Conservation (phyloP, 2,113 vertebrate genomes). For the Hypomesus transpacificus region DNA sequence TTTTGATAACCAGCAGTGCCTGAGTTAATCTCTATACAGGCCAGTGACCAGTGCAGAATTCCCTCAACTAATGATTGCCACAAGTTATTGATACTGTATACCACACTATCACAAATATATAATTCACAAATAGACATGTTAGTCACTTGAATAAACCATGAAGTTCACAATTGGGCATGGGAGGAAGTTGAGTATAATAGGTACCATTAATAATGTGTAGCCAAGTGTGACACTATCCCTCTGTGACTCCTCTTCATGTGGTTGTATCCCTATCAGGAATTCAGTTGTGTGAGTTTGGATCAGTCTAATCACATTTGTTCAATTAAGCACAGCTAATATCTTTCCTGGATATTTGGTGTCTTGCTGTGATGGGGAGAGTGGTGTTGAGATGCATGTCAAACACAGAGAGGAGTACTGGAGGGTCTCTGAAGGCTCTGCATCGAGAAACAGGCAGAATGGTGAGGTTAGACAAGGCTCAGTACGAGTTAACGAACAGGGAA, state of each 20-base stretch:
- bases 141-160: slow-evolving; percentile 35
- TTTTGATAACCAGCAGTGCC: too few relatives aligned
- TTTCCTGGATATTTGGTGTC: slow-evolving; percentile 63
- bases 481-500: not conserved
- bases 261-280: slow-evolving; percentile 53
- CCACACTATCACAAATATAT: slow-evolving; percentile 9
- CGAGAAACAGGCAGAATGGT: not conserved
- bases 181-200: slow-evolving; percentile 45
- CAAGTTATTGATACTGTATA: slow-evolving; percentile 7
- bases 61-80: not conserved
- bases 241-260: slow-evolving; percentile 43
- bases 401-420: slow-evolving; percentile 25
- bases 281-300: slow-evolving; percentile 68
- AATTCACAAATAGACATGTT: slow-evolving; percentile 36
- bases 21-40: too few relatives aligned
- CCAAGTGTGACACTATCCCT: slow-evolving; percentile 56
- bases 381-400: slow-evolving; percentile 60
- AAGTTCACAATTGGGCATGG: slow-evolving; percentile 14
- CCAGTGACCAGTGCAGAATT: too few relatives aligned
- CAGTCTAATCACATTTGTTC: slow-evolving; percentile 74
- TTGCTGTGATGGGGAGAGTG: slow-evolving; percentile 50
- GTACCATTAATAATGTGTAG: slow-evolving; percentile 63
- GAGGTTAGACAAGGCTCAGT: not conserved
- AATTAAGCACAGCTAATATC: slow-evolving; percentile 76
- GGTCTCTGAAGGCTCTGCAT: slow-evolving; percentile 9